Base-by-base conservation (phyloP, 2,888 invertebrate species). In the Nomada goodeniana region DNA sequence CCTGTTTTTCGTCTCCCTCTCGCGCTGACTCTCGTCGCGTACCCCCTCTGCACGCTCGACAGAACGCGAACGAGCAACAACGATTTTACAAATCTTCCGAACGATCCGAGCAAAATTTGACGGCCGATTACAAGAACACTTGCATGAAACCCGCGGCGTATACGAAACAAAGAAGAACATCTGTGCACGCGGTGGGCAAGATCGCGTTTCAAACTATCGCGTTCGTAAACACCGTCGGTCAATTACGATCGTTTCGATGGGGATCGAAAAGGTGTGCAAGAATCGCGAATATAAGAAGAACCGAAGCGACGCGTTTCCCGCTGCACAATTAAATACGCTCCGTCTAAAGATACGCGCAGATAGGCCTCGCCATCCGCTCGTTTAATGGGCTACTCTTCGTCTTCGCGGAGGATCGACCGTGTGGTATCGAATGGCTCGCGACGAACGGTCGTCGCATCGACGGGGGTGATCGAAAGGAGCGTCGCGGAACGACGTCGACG, bases 381-480 rank as follows among this genome's bases (percentile, higher is more conserved):
- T 75, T 86, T 88, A 89, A 90, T 89, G 86, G 87, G 80, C 84
- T 86, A 80, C 85, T 87, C 88, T 85, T 84, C 75, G 44, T 42
- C 60, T 83, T 83, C 83, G 86, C 83, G 83, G 86, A 88, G 84
- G 85, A 86, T 78, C 88, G 82, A 83, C 76, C 82, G 86, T 78
- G 87, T 85, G 85, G 86, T 81, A 88, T 88, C 86, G 87, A 90
- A 89, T 86, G 86, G 80, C 68, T 83, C 65, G 55, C 72, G 67
- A 75, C 82, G 61, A 79, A 82, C 73, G 76, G 77, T 72, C 76
- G 79, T 44, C 63, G 42, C 73, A 67, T 73, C 65, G 84, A 80
- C 59, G 64, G 74, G 70, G 76, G 73, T 73, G 68, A 65, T 52
- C 68, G 52, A 67, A 65, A 59, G 36, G 73, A 67, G 53, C 59